phyloP scores from a whole-genome alignment of 92 coral and sea anemone genomes.

The Parazoanthus darwini region DNA sequence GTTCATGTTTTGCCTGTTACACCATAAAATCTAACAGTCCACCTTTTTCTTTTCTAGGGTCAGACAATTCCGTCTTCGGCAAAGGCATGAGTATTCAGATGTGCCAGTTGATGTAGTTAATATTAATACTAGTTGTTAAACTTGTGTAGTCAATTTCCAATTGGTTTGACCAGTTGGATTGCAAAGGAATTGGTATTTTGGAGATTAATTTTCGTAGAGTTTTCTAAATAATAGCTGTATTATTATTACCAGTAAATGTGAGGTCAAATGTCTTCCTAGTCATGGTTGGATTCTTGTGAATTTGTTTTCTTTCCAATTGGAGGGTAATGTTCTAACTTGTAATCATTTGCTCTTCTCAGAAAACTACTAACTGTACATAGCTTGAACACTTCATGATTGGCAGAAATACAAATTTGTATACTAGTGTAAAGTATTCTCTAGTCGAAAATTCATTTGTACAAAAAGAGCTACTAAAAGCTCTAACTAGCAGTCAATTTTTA shows the following conservation, averaged over 20 bases:
- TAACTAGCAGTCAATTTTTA: too few relatives aligned
- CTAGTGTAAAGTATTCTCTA: neutral
- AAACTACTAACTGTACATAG: neutral
- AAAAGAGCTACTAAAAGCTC: neutral
- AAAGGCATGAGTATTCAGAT: conserved; percentile 8
- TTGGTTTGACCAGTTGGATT: conserved; percentile 37
- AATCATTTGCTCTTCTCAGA: neutral
- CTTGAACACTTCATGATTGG: neutral
- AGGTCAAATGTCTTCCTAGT: conserved; percentile 9
- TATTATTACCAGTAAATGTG: conserved; percentile 7
- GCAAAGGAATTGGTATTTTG: conserved; percentile 31
- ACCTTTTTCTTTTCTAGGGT: conserved; percentile 16
- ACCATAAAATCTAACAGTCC: neutral
- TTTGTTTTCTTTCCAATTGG: conserved; percentile 14
- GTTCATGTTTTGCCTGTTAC: too few relatives aligned
- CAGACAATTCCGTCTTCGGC: conserved; percentile 12
- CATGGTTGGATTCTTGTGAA: neutral
- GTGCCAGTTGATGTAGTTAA: conserved; percentile 7
- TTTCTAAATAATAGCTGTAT: conserved; percentile 5
- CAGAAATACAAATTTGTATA: neutral
- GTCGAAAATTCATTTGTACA: neutral
- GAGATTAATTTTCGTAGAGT: neutral
- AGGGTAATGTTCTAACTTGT: neutral
- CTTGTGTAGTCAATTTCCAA: conserved; percentile 24
- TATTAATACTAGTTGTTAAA: neutral